Evolutionary conservation across 2,113 vertebrate species (phyloP).

Genomic region (Hypomesus transpacificus): DNA sequence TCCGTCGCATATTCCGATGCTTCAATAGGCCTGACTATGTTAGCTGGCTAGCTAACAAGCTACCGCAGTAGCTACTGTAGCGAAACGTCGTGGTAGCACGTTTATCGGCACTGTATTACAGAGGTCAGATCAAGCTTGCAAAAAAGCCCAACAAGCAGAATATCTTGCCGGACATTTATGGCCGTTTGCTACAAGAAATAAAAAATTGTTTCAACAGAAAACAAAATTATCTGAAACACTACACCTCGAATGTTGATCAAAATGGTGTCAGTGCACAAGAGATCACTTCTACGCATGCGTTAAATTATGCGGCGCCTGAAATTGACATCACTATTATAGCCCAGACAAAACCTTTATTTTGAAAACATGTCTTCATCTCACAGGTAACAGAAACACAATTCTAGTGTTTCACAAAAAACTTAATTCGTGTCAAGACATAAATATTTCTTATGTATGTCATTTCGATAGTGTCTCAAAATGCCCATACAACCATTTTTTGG

Average conservation of each 20-base stretch:
- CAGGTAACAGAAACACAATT: no score
- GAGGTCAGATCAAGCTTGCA: no score
- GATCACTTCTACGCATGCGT: background rate
- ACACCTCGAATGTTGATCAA: background rate
- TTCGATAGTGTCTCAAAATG: no score
- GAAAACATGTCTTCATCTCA: background rate
- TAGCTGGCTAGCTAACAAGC: background rate
- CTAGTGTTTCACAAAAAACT: no score
- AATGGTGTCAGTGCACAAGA: background rate
- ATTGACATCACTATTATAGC: slow-evolving; percentile 1
- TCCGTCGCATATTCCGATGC: background rate
- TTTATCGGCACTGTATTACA: no score
- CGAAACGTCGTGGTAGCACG: no score
- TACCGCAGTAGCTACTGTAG: no score
- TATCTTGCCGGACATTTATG: background rate
- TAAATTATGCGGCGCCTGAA: background rate
- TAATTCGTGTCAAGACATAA: no score
- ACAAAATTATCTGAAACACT: no score
- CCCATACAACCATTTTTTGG: no score
- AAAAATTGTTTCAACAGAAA: background rate
- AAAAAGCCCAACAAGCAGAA: no score
- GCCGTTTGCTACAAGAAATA: background rate
- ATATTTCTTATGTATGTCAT: no score
- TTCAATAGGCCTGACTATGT: background rate
- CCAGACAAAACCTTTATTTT: background rate